Base-by-base conservation (phyloP, 2,113 vertebrate species). In the Thamnaconus septentrionalis region DNA sequence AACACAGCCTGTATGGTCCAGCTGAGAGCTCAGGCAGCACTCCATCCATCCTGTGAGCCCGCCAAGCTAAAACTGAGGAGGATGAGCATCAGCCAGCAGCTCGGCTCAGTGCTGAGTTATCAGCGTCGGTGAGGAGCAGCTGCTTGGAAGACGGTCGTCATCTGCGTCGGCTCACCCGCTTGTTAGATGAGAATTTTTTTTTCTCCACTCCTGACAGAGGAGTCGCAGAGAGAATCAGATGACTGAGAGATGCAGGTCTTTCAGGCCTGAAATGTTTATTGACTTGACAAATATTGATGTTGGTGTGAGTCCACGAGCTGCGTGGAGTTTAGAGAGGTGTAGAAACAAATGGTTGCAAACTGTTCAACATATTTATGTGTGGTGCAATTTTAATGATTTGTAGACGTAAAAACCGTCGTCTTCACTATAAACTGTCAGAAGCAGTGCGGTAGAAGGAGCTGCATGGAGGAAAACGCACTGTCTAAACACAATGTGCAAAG, bases 91-190 rank as follows among this genome's bases (percentile, higher is more conserved):
- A 66, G 49, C 43, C 40, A 59, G 56, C 10, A 52, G 41, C 58
- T 65, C 54, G 61, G 62, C 51, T 79, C 57, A 52, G 57, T 10
- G 60, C 56, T 69, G 63, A 74, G 72, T 71, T 64, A 41, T 80
- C 53, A 64, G 40, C 0, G 11, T 11, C 49, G 64, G 31, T 52
- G 1, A 61, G 0, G 53, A 71, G 69, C 79, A 76, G 70, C 62
- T 66, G 68, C 59, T 78, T 73, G 47, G 47, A 45, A 42, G 44
- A 66, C 49, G 5, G 61, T 68, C 62, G 66, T 69, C 53, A 49
- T 52, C 53, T 68, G 61, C 48, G 48, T 8, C 10, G 1, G n/a
- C 59, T 69, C 31, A 62, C 40, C 73, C 57, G 50, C 49, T 40
- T 74, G 66, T 64, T 63, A 57, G 55, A 58, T 0, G 4, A 41